Conservation (phyloP, 2,113 vertebrate species). For the Malurus elegans region DNA sequence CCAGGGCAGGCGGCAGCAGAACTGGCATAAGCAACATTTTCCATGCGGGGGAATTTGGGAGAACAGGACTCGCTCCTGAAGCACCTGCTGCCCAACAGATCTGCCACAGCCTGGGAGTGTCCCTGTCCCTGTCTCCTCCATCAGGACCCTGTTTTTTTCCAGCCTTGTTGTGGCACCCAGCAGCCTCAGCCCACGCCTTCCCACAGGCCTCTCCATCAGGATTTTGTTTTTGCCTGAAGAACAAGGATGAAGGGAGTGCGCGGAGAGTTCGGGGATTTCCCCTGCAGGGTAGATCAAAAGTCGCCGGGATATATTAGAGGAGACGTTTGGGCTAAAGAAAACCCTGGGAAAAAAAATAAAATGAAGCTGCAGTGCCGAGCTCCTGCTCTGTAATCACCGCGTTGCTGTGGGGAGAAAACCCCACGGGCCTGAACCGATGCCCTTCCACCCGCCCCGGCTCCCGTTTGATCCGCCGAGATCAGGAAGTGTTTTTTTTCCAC, state of each 20-base stretch:
- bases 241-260: not conserved
- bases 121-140: not conserved
- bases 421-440: conserved; percentile 8
- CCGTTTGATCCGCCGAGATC: not conserved
- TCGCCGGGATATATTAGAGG: not conserved
- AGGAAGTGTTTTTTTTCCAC: not conserved
- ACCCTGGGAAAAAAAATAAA: not conserved
- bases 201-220: not conserved
- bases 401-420: conserved; percentile 21
- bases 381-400: not conserved
- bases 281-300: conserved; percentile 58
- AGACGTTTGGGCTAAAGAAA: not conserved
- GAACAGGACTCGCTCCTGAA: not conserved
- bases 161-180: not conserved
- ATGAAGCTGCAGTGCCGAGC: not conserved
- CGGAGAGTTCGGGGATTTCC: not conserved
- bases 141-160: not conserved
- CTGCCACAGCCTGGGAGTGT: not conserved
- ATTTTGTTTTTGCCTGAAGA: not conserved
- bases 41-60: not conserved
- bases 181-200: not conserved
- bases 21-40: fast-evolving
- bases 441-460: not conserved
- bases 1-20: not conserved
- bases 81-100: not conserved